Percentiles rank a stretch among this genome's conserved stretches.
phyloP scores from a whole-genome alignment of 2,888 invertebrate genomes.

The Chorisops tibialis region DNA sequence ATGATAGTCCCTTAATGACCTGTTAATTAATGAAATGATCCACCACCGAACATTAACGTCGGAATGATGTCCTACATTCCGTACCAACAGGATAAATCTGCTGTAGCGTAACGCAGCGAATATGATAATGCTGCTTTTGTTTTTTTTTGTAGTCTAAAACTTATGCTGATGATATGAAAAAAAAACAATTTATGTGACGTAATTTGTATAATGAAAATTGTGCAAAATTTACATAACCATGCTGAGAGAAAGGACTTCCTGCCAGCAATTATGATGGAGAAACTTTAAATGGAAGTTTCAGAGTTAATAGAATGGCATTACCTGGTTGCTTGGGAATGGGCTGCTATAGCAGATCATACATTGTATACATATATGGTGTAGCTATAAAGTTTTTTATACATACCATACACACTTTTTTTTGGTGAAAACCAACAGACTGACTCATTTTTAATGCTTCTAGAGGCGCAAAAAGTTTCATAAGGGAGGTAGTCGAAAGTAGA shows the following conservation, averaged over 20 bases:
- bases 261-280: too few species aligned
- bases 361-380: too few species aligned
- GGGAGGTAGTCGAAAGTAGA: too few species aligned
- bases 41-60: conserved; percentile 18
- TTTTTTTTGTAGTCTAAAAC: not conserved
- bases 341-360: too few species aligned
- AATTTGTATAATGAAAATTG: conserved; percentile 22
- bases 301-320: too few species aligned
- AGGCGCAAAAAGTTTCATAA: too few species aligned
- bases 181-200: not conserved
- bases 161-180: not conserved
- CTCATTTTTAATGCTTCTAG: too few species aligned
- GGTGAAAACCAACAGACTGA: too few species aligned
- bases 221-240: conserved; percentile 4
- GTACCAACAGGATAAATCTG: not conserved
- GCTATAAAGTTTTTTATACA: too few species aligned
- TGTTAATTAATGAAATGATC: conserved; percentile 26
- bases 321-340: too few species aligned
- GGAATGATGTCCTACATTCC: conserved; percentile 9
- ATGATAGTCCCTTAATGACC: conserved; percentile 21
- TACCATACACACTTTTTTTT: too few species aligned
- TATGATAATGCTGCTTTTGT: not conserved
- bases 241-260: not conserved
- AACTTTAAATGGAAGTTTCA: too few species aligned
- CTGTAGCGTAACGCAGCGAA: not conserved